phyloP scores from a whole-genome alignment of 2,888 invertebrate species.

The Nemotelus pantherinus region DNA sequence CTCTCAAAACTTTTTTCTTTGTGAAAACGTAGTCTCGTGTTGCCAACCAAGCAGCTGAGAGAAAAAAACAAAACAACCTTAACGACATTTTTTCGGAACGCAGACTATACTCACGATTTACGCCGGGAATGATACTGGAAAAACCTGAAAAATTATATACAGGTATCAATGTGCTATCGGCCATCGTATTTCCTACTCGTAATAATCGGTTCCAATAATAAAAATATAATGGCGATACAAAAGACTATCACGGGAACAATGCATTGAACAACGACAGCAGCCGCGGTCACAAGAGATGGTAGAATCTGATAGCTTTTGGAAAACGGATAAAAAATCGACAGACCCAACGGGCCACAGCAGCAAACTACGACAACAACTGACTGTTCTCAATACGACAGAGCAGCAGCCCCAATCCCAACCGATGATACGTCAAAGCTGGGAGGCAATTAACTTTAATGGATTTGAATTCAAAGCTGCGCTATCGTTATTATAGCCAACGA shows the following conservation, averaged over 20 bases:
- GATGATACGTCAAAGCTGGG: slow-evolving; percentile 31
- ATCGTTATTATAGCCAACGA: slow-evolving; percentile 15
- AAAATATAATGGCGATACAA: slow-evolving; percentile 31
- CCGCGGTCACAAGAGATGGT: neutral
- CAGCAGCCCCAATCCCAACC: neutral
- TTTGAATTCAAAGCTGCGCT: slow-evolving; percentile 33
- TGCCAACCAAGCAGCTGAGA: too few relatives aligned
- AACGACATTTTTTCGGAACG: too few relatives aligned
- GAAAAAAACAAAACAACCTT: too few relatives aligned
- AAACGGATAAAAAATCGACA: neutral
- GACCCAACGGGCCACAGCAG: neutral
- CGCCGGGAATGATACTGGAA: neutral
- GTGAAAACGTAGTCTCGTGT: too few relatives aligned
- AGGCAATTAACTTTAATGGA: slow-evolving; percentile 44
- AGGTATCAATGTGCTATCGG: slow-evolving; percentile 16
- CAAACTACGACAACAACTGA: neutral
- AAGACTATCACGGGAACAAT: neutral
- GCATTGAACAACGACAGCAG: neutral
- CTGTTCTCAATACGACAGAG: neutral
- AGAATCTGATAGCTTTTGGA: slow-evolving; percentile 5
- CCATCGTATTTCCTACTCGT: slow-evolving; percentile 28
- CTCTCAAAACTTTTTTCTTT: too few relatives aligned
- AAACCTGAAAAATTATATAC: slow-evolving; percentile 22
- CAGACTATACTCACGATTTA: too few relatives aligned
- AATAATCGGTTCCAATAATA: slow-evolving; percentile 38